Evolutionary conservation across 2,113 vertebrate species (phyloP), one percentile per base, ranked within the genome.

Genomic region (Tinamus guttatus): DNA sequence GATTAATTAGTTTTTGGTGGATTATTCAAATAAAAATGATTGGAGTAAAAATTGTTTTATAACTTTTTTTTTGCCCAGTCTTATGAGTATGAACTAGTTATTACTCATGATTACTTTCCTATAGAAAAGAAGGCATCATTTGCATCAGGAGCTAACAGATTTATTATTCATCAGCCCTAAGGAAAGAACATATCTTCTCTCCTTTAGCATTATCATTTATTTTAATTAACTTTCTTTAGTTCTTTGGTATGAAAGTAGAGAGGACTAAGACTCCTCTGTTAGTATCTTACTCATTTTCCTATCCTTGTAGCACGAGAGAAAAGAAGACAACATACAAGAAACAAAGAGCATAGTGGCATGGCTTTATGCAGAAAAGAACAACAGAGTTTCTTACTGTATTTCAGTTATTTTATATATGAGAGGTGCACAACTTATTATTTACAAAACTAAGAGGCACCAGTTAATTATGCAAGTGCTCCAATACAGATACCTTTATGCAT

Each of bases 11-110:
- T 92, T 92, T 95, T 96, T 96, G 94, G 91, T 81, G 89, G 54
- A 85, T 94, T 85, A 97, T 97, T 96, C 97, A 98, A 98, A 98
- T 98, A 69, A 34, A 49, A 67, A 96, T 97, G 98, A 97, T 97
- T 82, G 76, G 92, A 94, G 78, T 75, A 89, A 59, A 71, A 87
- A 91, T 43, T 77, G 27, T 32, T 25, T 94, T 95, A 94, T 96
- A 95, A 90, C 85, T 95, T 96, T 79, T 56, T 56, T 56, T 30
- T 30, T 17, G 28, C 87, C 86, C 95, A 97, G 97, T 94, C 95
- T 38, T 47, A 34, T 38, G 87, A 81, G 63, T 79, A 73, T 43
- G 78, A 91, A 77, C 93, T 56, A 65, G 45, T 17, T 38, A 73
- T 84, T 80, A 88, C 73, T 41, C 67, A 81, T 65, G 51, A 62